Conservation (phyloP, 2,113 vertebrate species). For the Abramis brama region DNA sequence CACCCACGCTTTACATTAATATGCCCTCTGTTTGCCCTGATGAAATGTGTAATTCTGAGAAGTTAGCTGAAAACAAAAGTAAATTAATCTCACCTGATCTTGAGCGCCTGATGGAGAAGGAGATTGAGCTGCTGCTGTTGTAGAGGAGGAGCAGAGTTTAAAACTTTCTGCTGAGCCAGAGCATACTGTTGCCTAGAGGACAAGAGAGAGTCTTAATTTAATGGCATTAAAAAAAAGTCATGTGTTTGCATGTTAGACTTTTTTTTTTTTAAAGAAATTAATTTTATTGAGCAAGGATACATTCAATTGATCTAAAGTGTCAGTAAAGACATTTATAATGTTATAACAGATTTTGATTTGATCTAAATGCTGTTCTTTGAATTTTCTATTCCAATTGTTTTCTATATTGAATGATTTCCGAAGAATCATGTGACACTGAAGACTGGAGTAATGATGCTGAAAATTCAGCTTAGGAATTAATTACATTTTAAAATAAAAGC, state of each 20-base stretch:
- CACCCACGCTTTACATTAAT: background rate
- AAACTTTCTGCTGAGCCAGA: slow-evolving; percentile 92
- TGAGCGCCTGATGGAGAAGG: slow-evolving; percentile 91
- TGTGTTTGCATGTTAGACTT: background rate
- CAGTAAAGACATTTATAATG: background rate
- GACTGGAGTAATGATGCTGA: too few species aligned
- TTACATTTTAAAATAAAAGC: background rate
- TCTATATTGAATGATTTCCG: background rate
- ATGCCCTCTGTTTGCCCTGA: background rate
- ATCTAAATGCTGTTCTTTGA: too few species aligned
- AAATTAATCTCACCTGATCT: slow-evolving; percentile 82
- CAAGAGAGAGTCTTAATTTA: background rate
- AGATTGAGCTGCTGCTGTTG: slow-evolving; percentile 93
- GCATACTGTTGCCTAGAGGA: slow-evolving; percentile 90
- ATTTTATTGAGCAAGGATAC: background rate
- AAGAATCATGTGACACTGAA: too few species aligned
- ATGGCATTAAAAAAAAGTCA: background rate
- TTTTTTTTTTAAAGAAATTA: background rate
- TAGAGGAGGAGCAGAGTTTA: slow-evolving; percentile 90
- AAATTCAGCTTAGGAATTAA: too few species aligned
- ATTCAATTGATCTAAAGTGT: background rate
- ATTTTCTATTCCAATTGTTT: background rate
- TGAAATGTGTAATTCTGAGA: background rate
- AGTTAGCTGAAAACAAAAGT: background rate
- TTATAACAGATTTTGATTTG: background rate